Evolutionary conservation across 1,140 invertebrate species (phyloP).

Genomic region (Caenorhabditis tropicalis): DNA sequence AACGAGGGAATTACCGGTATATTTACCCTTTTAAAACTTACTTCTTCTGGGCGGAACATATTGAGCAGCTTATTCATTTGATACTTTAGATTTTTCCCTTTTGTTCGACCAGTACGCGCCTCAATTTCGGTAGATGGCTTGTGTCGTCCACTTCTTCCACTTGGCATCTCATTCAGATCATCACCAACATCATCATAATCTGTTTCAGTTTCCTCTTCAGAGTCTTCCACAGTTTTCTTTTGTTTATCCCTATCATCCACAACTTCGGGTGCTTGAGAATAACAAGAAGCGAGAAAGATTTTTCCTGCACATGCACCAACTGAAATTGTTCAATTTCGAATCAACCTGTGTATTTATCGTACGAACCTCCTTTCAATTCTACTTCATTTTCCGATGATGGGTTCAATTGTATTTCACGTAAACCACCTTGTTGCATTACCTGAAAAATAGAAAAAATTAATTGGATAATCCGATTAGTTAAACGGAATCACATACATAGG

Average conservation of each 20-base stretch:
- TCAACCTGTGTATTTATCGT: neutral
- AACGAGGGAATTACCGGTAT: too few relatives aligned
- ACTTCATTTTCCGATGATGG: slow-evolving; percentile 13
- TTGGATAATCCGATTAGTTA: neutral
- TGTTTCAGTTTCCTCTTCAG: slow-evolving; percentile 10
- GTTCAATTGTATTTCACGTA: slow-evolving; percentile 26
- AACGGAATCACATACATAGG: slow-evolving; percentile 2
- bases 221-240: slow-evolving; percentile 14
- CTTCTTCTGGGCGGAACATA: slow-evolving; percentile 26
- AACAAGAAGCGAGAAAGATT: neutral
- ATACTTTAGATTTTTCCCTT: slow-evolving; percentile 23
- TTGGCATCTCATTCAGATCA: slow-evolving; percentile 8
- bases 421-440: slow-evolving; percentile 19
- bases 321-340: neutral
- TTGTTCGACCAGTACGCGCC: neutral
- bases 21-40: neutral
- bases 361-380: slow-evolving; percentile 32
- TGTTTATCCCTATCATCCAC: slow-evolving; percentile 9
- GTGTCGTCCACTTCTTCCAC: neutral
- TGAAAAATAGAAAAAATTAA: neutral
- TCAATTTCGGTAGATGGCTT: neutral
- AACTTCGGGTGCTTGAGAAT: slow-evolving; percentile 1
- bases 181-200: slow-evolving; percentile 20
- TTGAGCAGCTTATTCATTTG: slow-evolving; percentile 38
- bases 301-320: slow-evolving; percentile 7